These are phyloP conservation scores for Petrolisthes cinctipes DNA, from an alignment of 2,888 invertebrate genomes.

Conservation along the genomic window DNA sequence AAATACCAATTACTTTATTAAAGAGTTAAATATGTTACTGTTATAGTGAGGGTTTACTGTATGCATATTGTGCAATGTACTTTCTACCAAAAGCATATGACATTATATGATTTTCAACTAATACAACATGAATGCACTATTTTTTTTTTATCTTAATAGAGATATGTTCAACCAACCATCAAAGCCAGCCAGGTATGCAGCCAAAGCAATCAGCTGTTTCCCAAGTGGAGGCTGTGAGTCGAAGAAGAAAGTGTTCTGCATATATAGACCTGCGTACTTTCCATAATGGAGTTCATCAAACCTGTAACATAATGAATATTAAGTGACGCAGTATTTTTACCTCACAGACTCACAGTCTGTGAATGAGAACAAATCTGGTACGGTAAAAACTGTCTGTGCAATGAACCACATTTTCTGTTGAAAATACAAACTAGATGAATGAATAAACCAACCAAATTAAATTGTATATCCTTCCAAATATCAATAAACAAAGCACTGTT, in stretches of 20 bases:
- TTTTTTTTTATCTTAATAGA: not conserved
- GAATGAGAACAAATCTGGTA: not conserved
- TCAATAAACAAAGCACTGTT: too few relatives aligned
- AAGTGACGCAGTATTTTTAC: too few relatives aligned
- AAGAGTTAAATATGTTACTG: too few relatives aligned
- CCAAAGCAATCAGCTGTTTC: slow-evolving; percentile 87
- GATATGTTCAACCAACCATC: slow-evolving; percentile 67
- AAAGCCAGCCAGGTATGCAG: slow-evolving; percentile 74
- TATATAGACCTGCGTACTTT: slow-evolving; percentile 90
- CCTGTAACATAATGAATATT: slow-evolving; percentile 73
- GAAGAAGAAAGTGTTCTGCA: slow-evolving; percentile 93
- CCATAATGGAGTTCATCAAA: slow-evolving; percentile 98
- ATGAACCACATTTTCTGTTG: not conserved
- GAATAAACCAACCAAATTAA: too few relatives aligned
- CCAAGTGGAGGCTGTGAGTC: slow-evolving; percentile 96
- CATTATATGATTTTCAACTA: not conserved
- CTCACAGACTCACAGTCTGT: not conserved
- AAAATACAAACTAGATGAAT: too few relatives aligned
- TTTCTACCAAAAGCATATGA: not conserved
- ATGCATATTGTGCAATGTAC: not conserved
- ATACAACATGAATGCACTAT: too few relatives aligned
- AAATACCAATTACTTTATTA: not conserved
- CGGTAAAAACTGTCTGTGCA: not conserved
- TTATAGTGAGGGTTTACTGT: not conserved
- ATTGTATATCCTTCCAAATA: too few relatives aligned